phyloP scores from a whole-genome alignment of 2,113 vertebrate species.

The Rhea pennata region DNA sequence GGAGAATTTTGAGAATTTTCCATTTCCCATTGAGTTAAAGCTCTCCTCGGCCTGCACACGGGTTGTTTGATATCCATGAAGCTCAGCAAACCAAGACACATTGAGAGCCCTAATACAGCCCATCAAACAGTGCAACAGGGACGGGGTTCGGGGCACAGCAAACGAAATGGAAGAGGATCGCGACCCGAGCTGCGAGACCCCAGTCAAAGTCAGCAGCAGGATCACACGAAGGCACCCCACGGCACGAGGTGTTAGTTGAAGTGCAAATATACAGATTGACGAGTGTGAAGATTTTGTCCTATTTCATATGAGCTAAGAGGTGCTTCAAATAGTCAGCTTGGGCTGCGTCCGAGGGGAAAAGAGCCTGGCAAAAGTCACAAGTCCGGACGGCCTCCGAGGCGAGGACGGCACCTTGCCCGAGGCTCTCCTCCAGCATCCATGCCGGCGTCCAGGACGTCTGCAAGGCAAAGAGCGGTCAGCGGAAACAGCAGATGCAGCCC shows the following conservation, averaged over 20 bases:
- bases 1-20: background rate
- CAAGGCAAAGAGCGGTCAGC: background rate
- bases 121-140: background rate
- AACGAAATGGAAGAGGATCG: rapidly evolving
- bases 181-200: background rate
- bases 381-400: conserved; percentile 61
- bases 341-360: conserved; percentile 75
- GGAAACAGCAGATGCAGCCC: background rate
- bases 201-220: rapidly evolving
- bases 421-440: conserved; percentile 45
- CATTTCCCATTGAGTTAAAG: background rate
- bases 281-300: rapidly evolving
- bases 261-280: rapidly evolving
- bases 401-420: background rate
- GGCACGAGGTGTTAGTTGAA: rapidly evolving
- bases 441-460: conserved; percentile 70
- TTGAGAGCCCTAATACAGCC: background rate
- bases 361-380: conserved; percentile 82
- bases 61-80: rapidly evolving
- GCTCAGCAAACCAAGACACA: background rate
- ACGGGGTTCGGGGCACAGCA: rapidly evolving
- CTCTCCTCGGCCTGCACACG: background rate
- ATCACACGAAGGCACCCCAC: background rate
- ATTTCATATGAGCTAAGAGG: conserved; percentile 68
- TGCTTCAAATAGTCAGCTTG: conserved; percentile 75